Conservation (phyloP, 2,888 invertebrate species). For the Nemurella pictetii region DNA sequence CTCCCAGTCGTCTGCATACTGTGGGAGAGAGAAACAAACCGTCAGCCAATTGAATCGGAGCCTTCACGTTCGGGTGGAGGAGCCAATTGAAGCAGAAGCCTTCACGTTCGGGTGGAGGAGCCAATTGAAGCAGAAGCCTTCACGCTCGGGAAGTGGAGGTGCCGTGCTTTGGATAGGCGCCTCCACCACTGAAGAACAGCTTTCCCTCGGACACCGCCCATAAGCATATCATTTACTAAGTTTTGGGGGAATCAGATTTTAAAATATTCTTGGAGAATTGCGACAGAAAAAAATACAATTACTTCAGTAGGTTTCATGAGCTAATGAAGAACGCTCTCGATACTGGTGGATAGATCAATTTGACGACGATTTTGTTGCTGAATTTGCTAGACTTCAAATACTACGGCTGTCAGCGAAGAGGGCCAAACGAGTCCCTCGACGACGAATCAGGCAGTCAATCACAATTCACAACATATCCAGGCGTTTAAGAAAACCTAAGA, state of each 20-base stretch:
- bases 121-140: too few species aligned
- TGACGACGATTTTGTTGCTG: slow-evolving; percentile 13
- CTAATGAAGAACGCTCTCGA: too few species aligned
- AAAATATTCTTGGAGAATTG: not conserved
- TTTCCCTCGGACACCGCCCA: too few species aligned
- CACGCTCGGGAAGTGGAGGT: not conserved
- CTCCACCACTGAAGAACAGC: too few species aligned
- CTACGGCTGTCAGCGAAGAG: slow-evolving; percentile 7
- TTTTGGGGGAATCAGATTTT: not conserved
- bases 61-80: not conserved
- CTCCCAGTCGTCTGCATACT: slow-evolving; percentile 38
- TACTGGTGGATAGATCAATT: slow-evolving; percentile 22
- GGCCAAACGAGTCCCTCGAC: slow-evolving; percentile 23
- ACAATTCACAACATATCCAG: slow-evolving; percentile 6
- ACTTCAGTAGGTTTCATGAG: too few species aligned
- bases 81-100: too few species aligned
- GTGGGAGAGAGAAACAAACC: not conserved
- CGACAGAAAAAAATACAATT: too few species aligned
- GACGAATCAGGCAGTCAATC: not conserved
- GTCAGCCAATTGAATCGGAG: too few species aligned
- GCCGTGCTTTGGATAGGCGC: too few species aligned
- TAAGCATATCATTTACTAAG: too few species aligned
- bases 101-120: not conserved
- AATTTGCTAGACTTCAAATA: not conserved
- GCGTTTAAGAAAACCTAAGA: not conserved